Evolutionary conservation across 2,888 invertebrate genomes (phyloP).

Genomic region (Molanna angustata): DNA sequence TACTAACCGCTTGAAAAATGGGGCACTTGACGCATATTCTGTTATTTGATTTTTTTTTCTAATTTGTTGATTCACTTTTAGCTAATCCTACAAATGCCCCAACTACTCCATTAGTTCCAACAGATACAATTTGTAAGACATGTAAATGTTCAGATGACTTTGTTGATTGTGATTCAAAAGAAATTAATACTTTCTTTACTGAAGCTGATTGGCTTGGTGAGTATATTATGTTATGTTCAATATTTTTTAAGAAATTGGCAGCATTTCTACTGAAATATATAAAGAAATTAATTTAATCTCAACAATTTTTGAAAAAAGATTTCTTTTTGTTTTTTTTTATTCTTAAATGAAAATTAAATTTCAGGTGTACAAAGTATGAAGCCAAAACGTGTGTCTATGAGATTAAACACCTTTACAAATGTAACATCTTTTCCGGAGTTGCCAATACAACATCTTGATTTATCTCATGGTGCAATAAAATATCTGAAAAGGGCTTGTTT

Average conservation of each 20-base stretch:
- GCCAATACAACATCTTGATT: constrained; percentile 55
- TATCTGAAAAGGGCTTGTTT: constrained; percentile 63
- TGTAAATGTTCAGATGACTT: constrained; percentile 49
- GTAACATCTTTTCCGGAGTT: constrained; percentile 55
- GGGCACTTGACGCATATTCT: too few relatives aligned
- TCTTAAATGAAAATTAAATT: constrained; percentile 26
- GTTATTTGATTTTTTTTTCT: too few relatives aligned
- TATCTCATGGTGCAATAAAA: constrained; percentile 63
- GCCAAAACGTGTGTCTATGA: constrained; percentile 43
- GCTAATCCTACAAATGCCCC: background rate
- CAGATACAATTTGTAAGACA: constrained; percentile 52
- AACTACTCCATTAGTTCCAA: constrained; percentile 32
- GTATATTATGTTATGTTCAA: too few relatives aligned
- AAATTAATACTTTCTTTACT: constrained; percentile 51
- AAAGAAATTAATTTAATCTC: background rate
- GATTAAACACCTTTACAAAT: constrained; percentile 48
- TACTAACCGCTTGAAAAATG: too few relatives aligned
- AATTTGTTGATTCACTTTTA: too few relatives aligned
- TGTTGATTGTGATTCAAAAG: constrained; percentile 53
- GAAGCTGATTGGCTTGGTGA: constrained; percentile 56
- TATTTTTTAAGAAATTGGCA: too few relatives aligned
- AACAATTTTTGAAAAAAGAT: constrained; percentile 35
- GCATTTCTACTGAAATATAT: background rate
- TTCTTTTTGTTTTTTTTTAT: too few relatives aligned
- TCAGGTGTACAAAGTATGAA: constrained; percentile 36